A percentile compares a stretch with the other conserved stretches of the same genome.
These are phyloP conservation scores for Pelvicachromis taeniatus DNA, from an alignment of 2,113 vertebrate genomes.

Conservation along the genomic window DNA sequence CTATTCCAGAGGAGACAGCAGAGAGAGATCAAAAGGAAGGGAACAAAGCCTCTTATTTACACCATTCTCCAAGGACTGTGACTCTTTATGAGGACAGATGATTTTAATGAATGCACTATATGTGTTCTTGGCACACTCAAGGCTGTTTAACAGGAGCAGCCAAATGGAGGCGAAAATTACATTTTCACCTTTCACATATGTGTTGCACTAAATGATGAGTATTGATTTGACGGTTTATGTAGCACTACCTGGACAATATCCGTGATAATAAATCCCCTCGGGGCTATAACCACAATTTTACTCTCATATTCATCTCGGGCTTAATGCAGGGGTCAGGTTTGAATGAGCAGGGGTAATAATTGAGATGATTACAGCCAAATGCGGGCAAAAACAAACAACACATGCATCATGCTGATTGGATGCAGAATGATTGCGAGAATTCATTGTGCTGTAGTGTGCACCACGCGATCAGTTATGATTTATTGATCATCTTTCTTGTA, in stretches of 20 bases:
- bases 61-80: background rate
- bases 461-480: constrained; percentile 51
- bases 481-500: constrained; percentile 57
- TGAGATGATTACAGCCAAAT: constrained; percentile 46
- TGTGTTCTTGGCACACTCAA: constrained; percentile 10
- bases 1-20: background rate
- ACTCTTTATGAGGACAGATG: constrained; percentile 49
- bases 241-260: background rate
- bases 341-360: constrained; percentile 32
- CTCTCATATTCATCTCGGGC: background rate
- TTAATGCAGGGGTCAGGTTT: constrained; percentile 4
- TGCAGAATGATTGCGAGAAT: background rate
- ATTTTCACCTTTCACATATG: constrained; percentile 50
- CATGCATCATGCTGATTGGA: constrained; percentile 10
- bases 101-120: constrained; percentile 32
- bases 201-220: constrained; percentile 49
- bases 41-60: constrained; percentile 31
- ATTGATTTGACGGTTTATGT: constrained; percentile 40
- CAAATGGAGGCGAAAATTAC: constrained; percentile 46
- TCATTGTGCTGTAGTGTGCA: background rate
- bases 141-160: constrained; percentile 25
- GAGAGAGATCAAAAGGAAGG: constrained; percentile 9
- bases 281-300: background rate
- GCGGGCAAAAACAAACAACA: constrained; percentile 24
- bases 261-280: constrained; percentile 21